Evolutionary conservation across 2,797 vertebrate species (phyloP).

Genomic region (Garrulus glandarius): DNA sequence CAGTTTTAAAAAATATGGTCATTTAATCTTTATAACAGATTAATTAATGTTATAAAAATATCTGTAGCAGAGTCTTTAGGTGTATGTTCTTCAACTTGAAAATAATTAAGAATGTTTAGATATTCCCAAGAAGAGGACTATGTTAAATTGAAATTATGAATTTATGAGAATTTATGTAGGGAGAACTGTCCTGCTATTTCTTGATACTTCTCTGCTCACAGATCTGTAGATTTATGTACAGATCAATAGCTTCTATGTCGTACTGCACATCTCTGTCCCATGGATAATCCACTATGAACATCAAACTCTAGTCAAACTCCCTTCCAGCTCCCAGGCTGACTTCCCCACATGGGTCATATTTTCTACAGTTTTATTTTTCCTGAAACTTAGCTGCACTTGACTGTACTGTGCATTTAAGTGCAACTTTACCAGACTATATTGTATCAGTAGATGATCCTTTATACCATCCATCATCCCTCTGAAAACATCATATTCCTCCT

Average conservation of each 20-base stretch:
- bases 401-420: not conserved
- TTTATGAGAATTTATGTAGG: not conserved
- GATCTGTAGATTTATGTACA: not conserved
- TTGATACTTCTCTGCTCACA: not conserved
- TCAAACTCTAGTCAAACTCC: not conserved
- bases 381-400: fast-evolving
- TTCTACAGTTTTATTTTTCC: not conserved
- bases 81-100: not conserved
- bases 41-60: not conserved
- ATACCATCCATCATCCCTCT: not conserved
- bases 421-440: not conserved
- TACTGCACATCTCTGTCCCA: not conserved
- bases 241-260: not conserved
- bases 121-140: not conserved
- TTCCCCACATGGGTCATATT: not conserved
- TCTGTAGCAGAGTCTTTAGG: not conserved
- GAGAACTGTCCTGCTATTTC: not conserved
- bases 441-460: not conserved
- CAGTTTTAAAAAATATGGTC: not conserved
- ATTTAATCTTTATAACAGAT: not conserved
- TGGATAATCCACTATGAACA: not conserved
- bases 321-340: not conserved
- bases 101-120: not conserved
- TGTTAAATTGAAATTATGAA: not conserved
- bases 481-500: not conserved